Evolutionary conservation across 2,888 invertebrate genomes (phyloP), one percentile per base, ranked within the genome.

Genomic region (Dorcus parallelipipedus): DNA sequence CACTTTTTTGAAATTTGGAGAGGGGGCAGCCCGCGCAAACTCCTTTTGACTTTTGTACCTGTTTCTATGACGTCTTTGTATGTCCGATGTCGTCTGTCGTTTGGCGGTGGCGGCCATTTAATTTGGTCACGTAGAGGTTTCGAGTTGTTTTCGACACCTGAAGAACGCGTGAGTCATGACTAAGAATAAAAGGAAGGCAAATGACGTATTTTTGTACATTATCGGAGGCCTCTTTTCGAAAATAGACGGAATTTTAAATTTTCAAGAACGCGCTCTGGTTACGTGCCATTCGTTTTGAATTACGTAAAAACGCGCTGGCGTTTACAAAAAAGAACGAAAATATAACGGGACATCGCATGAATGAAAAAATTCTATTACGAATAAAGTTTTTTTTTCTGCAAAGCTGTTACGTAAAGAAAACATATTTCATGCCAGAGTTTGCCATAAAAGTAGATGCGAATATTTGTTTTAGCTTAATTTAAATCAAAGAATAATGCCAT

Each of bases 11-110:
- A 56, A 50, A 45, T 33, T 33, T 50, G 56, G 38, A 20, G 26
- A n/a, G 23, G 51, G 50, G 38, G 45, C 14, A 54, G 43, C 59
- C 53, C 62, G 67, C 69, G 67, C 70, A 70, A 62, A 66, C 63
- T 56, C 55, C 14, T 14, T 38, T 33, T 43, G 52, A 41, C 52
- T 38, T 40, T 26, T 52, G 67, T 74, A 75, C 77, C 76, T 76
- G 77, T 72, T 60, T 67, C 68, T 52, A 73, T 73, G 67, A 74
- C 74, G 68, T 76, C 74, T 72, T 71, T 71, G 68, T 72, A 75
- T 50, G 69, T 67, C 59, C 73, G 59, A 45, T 56, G 61, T 55
- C 59, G 65, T 23, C 50, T 61, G 47, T 59, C 55, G 55, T 43
- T 43, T 33, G 58, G 62, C 50, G 64, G 58, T 38, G 64, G 67